These are phyloP conservation scores for Orgyia antiqua DNA, from an alignment of 2,888 invertebrate species.

Conservation along the genomic window DNA sequence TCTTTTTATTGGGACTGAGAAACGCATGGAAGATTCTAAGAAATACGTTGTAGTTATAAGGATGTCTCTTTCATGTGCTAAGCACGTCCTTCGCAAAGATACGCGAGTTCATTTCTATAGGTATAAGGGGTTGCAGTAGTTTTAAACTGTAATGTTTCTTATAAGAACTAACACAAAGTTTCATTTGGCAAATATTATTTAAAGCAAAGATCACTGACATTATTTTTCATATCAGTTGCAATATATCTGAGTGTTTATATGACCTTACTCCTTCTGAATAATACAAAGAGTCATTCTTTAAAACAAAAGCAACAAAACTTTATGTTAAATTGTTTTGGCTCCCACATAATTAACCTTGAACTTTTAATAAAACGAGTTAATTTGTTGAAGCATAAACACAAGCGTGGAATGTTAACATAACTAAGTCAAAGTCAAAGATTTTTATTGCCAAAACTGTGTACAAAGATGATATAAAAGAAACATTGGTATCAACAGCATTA, in stretches of 20 bases:
- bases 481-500: too few relatives aligned
- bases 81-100: slow-evolving; percentile 33
- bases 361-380: slow-evolving; percentile 1
- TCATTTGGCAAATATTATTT: slow-evolving; percentile 10
- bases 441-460: too few relatives aligned
- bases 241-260: slow-evolving; percentile 23
- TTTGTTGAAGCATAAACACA: slow-evolving; percentile 1
- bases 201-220: slow-evolving; percentile 6
- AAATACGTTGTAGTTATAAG: slow-evolving; percentile 31
- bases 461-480: too few relatives aligned
- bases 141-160: slow-evolving; percentile 14
- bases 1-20: slow-evolving; percentile 24
- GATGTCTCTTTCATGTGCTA: slow-evolving; percentile 37
- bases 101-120: slow-evolving; percentile 31
- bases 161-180: slow-evolving; percentile 5
- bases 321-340: slow-evolving; percentile 10
- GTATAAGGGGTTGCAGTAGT: slow-evolving; percentile 14
- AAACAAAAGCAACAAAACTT: slow-evolving; percentile 4
- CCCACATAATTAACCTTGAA: slow-evolving; percentile 1
- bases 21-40: slow-evolving; percentile 23
- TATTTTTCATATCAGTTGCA: slow-evolving; percentile 19
- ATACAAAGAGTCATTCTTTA: slow-evolving; percentile 17
- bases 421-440: too few relatives aligned
- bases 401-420: too few relatives aligned
- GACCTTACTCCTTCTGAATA: slow-evolving; percentile 22